Evolutionary conservation across 2,797 vertebrate species (phyloP), one percentile per base, ranked within the genome.

Genomic region (Phyllotis vaccarum): DNA sequence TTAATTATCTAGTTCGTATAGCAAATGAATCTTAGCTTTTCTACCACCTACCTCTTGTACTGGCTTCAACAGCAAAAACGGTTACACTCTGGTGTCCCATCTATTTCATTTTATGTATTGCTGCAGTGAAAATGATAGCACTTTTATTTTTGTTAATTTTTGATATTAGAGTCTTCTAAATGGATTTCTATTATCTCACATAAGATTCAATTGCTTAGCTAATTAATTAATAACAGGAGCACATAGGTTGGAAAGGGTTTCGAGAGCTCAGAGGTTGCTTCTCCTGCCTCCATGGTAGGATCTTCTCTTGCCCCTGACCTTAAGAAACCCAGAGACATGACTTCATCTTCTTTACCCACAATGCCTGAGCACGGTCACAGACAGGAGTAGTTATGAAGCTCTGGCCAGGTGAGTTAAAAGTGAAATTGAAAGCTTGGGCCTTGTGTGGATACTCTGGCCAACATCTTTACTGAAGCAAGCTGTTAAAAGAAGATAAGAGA

Each of bases 101-200:
- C 81, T 95, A 21, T 88, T 90, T 81, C 79, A 31, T 64, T 88
- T 91, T 91, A 85, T 86, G 29, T 93, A 54, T 75, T 94, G 3
- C n/a, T 83, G 10, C 21, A 56, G 27, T 60, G 74, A 85, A 90
- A 16, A 79, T 60, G 56, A 21, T 85, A 70, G 34, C 79, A 76
- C 86, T 95, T 94, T 88, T 66, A 83, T 60, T 95, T 95, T 74
- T 86, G 49, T 82, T 34, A 90, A 74, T 12, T 90, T 81, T 6
- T 89, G 66, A 1, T 90, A 40, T 78, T 92, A 96, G 60, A 75
- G 16, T 95, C 34, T 21, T 91, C 22, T 70, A 90, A 95, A 24
- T 92, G 6, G 78, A 92, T 81, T 93, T 8, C 19, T 88, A 6
- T 12, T 21, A 4, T 74, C 29, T 95, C 10, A 83, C 76, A n/a